Conservation (phyloP, 2,113 vertebrate genomes). For the Caranx ignobilis region DNA sequence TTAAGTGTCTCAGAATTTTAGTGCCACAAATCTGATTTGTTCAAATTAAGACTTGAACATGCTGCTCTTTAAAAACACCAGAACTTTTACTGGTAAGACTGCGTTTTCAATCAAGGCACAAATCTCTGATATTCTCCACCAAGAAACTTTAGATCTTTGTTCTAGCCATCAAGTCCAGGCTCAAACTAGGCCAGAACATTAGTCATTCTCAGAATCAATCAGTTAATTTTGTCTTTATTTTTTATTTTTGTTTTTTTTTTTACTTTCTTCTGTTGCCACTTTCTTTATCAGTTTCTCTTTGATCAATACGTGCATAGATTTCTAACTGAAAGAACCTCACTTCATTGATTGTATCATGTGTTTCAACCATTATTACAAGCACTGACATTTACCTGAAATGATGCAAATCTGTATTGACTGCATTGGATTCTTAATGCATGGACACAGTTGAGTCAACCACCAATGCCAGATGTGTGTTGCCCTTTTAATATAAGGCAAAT, state of each 20-base stretch:
- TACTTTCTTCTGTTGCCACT: not conserved
- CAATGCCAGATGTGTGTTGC: no score
- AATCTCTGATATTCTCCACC: not conserved
- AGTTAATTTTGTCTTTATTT: slow-evolving; percentile 1
- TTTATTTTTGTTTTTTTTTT: not conserved
- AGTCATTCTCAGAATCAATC: slow-evolving; percentile 17
- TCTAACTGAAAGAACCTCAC: not conserved
- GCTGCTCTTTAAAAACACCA: not conserved
- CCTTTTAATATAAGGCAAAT: no score
- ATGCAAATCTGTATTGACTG: not conserved
- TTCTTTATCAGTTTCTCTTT: slow-evolving; percentile 15
- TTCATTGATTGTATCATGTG: slow-evolving; percentile 15
- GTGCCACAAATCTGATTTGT: slow-evolving; percentile 1
- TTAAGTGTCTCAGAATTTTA: not conserved
- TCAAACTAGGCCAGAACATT: slow-evolving; percentile 28
- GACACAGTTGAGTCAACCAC: not conserved
- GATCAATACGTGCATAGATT: slow-evolving; percentile 17
- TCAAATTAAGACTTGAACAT: not conserved
- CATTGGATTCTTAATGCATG: not conserved
- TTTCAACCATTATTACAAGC: not conserved
- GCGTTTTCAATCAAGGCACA: slow-evolving; percentile 24
- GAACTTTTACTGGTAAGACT: not conserved
- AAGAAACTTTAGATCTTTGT: slow-evolving; percentile 14
- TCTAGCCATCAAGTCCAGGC: not conserved
- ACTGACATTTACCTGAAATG: not conserved